A percentile compares a stretch with the other conserved stretches of the same genome.
Evolutionary conservation across 2,113 vertebrate genomes (phyloP).

Genomic region (Manacus vitellinus): DNA sequence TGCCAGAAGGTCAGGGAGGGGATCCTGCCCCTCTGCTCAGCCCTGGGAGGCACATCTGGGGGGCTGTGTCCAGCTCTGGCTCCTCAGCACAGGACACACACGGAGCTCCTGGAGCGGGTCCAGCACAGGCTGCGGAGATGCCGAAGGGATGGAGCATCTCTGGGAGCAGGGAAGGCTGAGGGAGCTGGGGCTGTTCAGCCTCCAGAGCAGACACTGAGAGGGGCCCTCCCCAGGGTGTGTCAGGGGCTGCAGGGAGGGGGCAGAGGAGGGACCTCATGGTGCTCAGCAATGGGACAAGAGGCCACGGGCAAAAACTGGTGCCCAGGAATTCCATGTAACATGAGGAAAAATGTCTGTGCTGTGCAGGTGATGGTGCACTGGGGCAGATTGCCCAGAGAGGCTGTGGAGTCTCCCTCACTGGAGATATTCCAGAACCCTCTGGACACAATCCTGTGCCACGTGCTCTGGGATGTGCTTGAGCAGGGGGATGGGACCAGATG

Average conservation of each 20-base stretch:
- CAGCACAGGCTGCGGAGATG: not conserved
- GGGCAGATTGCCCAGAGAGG: not conserved
- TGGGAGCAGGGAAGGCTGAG: not conserved
- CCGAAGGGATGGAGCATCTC: not conserved
- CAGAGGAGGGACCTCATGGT: not conserved
- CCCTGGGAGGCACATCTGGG: not conserved
- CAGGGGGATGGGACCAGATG: not conserved
- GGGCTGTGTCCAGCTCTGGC: not conserved
- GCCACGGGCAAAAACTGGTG: not conserved
- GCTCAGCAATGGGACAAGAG: not conserved
- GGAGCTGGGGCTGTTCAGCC: not conserved
- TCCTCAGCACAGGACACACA: not conserved
- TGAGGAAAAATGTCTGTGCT: not conserved
- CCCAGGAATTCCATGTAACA: not conserved
- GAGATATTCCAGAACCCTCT: fast-evolving
- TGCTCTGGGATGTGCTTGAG: not conserved
- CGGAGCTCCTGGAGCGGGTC: not conserved
- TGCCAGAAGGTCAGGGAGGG: not conserved
- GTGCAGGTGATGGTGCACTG: not conserved
- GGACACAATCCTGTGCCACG: not conserved
- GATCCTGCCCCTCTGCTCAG: not conserved
- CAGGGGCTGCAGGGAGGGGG: not conserved
- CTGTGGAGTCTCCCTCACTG: not conserved
- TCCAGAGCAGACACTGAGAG: not conserved
- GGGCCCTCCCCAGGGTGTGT: not conserved